Evolutionary conservation across 2,888 invertebrate genomes (phyloP), one percentile per base, ranked within the genome.

Genomic region (Caenorhabditis uteleia): DNA sequence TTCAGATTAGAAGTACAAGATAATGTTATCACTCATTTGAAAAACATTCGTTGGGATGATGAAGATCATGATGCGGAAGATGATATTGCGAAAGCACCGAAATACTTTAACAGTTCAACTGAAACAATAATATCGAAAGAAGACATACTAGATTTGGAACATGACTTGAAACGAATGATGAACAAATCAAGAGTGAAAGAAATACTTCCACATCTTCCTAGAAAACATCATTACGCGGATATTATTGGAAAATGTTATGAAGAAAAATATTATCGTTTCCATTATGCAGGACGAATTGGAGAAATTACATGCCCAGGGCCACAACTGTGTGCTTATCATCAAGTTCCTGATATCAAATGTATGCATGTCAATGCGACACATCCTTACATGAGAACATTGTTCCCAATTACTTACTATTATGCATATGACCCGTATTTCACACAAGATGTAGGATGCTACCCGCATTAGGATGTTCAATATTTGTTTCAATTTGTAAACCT

Each of bases 211-310:
- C 12, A 54, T 27, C 49, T 66, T 4, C 60, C 60, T 25, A 44
- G 23, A 12, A 34, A 46, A 12, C 55, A 53, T 27, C 42, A 46
- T 33, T 66, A 45, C 40, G 34, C 55, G 1, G 56, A 51, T 34
- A 27, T 57, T 1, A 49, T 65, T 3, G 46, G 31, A 2, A 65
- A 65, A 27, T 65, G 65, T 39, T 59, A 47, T 27, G 21, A 16
- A 3, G 45, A 45, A 12, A 45, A 45, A 33, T 45, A 45, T 31
- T 45, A 45, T 45, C 33, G 7, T 4, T 61, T 49, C 39, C 67
- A 62, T 27, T 62, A 67, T 44, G 53, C 61, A 2, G 61, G 67
- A 31, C 36, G 61, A 29, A 49, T 58, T 20, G 44, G 44, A 18
- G 54, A 67, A 36, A 67, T 67, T 27, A 58, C 25, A 3, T 54